Conservation (phyloP, 2,888 invertebrate species). For the Leucozona laternaria region DNA sequence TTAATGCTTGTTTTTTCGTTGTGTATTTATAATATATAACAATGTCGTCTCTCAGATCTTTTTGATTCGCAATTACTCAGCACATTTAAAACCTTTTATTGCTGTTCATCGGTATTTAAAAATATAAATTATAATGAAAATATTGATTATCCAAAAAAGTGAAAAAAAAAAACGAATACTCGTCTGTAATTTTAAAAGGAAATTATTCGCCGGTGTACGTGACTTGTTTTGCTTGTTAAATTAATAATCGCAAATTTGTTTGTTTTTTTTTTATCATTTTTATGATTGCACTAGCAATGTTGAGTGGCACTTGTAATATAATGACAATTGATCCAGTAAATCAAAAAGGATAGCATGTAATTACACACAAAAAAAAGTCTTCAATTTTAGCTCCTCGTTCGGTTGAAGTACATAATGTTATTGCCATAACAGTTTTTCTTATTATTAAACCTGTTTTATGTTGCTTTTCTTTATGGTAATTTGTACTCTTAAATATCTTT, state of each 20-base stretch:
- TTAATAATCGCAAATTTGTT: not conserved
- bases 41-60: not conserved
- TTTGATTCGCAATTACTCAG: not conserved
- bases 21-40: not conserved
- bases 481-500: not conserved
- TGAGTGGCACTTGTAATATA: not conserved
- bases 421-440: not conserved
- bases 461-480: not conserved
- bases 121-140: not conserved
- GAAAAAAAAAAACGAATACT: not conserved
- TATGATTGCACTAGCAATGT: not conserved
- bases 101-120: not conserved
- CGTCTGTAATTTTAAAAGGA: not conserved
- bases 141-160: not conserved
- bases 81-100: not conserved
- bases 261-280: not conserved
- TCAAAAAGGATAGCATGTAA: not conserved
- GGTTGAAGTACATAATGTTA: not conserved
- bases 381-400: too few relatives aligned
- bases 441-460: not conserved
- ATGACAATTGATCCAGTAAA: not conserved
- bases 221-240: not conserved
- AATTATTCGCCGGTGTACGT: not conserved
- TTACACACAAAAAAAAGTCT: not conserved
- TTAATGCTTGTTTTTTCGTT: not conserved